Conservation (phyloP, 2,113 vertebrate species). For the Rhea americana region DNA sequence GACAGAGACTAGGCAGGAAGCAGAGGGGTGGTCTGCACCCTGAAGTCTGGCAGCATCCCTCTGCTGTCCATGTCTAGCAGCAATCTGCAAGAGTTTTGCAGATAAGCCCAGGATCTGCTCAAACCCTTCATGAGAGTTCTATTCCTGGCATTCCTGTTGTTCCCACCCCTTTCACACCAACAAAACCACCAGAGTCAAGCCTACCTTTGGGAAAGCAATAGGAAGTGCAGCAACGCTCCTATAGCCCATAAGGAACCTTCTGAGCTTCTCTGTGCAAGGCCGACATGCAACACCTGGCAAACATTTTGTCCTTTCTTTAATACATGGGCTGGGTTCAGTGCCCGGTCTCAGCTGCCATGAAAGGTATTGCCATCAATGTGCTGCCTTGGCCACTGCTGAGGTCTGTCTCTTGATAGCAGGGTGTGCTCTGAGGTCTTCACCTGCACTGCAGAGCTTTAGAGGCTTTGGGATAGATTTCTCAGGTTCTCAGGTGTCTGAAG, state of each 20-base stretch:
- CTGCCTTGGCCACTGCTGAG: not conserved
- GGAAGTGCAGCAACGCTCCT: not conserved
- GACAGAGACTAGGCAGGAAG: not conserved
- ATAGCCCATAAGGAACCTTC: not conserved
- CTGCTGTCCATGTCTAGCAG: not conserved
- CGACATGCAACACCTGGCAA: not conserved
- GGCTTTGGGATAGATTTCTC: not conserved
- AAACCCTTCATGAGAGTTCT: not conserved
- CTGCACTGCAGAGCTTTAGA: not conserved
- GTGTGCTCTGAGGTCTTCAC: not conserved
- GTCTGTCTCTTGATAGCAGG: not conserved
- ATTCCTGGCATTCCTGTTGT: not conserved
- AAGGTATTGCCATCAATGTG: not conserved
- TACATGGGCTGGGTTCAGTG: not conserved
- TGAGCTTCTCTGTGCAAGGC: not conserved
- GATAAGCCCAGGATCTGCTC: not conserved
- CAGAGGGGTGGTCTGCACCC: not conserved
- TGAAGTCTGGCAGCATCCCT: not conserved
- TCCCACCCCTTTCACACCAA: not conserved
- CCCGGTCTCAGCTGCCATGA: not conserved
- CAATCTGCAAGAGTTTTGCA: not conserved
- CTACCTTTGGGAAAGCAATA: not conserved
- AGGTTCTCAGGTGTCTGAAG: not conserved
- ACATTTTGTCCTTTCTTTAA: not conserved
- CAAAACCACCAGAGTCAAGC: not conserved